Evolutionary conservation across 2,888 invertebrate species (phyloP), one percentile per base, ranked within the genome.

Genomic region (Orthosia gracilis): DNA sequence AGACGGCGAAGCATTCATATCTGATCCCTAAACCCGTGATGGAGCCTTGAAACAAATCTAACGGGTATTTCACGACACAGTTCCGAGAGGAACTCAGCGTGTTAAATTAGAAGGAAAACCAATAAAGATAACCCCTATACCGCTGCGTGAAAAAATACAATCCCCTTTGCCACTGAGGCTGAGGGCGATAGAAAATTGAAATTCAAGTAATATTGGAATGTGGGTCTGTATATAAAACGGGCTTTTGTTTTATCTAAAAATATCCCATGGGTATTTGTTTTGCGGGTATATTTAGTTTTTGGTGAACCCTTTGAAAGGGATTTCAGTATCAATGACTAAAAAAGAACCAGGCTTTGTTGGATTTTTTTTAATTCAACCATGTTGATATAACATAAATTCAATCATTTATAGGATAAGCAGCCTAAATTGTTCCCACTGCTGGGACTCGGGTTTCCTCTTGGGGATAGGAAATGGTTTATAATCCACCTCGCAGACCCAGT

Each of bases 71-170:
- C 74, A 67, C 68, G 73, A 75, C 82, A 57, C 61, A 68, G 61
- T 83, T 75, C 64, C 55, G 23, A 65, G 70, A 62, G 69, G 49
- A 69, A 78, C 73, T 75, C 78, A 52, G 80, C 77, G 85, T 83
- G 87, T 80, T 89, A 90, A 90, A 90, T 90, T 89, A 89, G 83
- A 81, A 83, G 89, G 87, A 88, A 89, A 89, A 84, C 83, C 84
- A 82, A 88, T 88, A 87, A 86, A 89, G 90, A 90, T 90, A 90
- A 88, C 83, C 80, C 73, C 62, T 47, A 57, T 63, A 69, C 63
- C 76, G 65, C 55, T n/a, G 74, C 72, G 85, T 65, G 82, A 78
- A 80, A 84, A 85, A 82, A 85, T 70, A 86, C 82, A 86, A 85
- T 82, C 74, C 76, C 76, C 69, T 85, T 80, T 78, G 82, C 73